Evolutionary conservation across 2,113 vertebrate genomes (phyloP), one percentile per base, ranked within the genome.

Genomic region (Alaudala cheleensis): DNA sequence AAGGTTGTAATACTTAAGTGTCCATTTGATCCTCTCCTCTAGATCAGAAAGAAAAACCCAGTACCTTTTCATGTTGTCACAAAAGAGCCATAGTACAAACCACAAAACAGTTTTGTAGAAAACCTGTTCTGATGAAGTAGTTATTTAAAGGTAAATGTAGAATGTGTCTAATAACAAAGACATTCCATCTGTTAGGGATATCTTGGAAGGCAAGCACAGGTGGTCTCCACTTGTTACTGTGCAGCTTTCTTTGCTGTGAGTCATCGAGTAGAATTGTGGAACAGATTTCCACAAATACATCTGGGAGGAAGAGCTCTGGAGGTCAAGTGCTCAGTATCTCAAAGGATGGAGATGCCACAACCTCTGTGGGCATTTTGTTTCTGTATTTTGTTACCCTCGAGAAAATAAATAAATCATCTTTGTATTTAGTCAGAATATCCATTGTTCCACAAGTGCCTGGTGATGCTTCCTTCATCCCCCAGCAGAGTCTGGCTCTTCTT

Each of bases 51-150:
- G 4, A 21, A 44, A 58, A 54, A 23, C 26, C 16, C 37, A 37
- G 21, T 26, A 12, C 37, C 24, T 80, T 74, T 66, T 26, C 9
- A 3, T 51, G 7, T 45, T 51, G 24, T 8, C 3, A 1, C 10
- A 17, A 14, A 64, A 61, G 5, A 11, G 71, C 11, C 3, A 0
- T 42, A 28, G 21, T 23, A n/a, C 0, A 34, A 49, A 14, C 3
- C 21, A 8, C 3, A 10, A 21, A 50, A 34, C 7, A 34, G 18
- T 72, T 89, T 57, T 56, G 45, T 85, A 50, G 57, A 42, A 76
- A 76, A 33, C 23, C 37, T 65, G 11, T 45, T 25, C 16, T 34
- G 37, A 57, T 65, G 25, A 2, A 69, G 62, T 19, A 70, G 14
- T 60, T 81, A 19, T 24, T 82, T 64, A 29, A 70, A 77, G 39